A percentile compares a stretch with the other conserved stretches of the same genome.
Evolutionary conservation across 2,797 vertebrate genomes (phyloP).

Genomic region (Serranus cabrilla): DNA sequence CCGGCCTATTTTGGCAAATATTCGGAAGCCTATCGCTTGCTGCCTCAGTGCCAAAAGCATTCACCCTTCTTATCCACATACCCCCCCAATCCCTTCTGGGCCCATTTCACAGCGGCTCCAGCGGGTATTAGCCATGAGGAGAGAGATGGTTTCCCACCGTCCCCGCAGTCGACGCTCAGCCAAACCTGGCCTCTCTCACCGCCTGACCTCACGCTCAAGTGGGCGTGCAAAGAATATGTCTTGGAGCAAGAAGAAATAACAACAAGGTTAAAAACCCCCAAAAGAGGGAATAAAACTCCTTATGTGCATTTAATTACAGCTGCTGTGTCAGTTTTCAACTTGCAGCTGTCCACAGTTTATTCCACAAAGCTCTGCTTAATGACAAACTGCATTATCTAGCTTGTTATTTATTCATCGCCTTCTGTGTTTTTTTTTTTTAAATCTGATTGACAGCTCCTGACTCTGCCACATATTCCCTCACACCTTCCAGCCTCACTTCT

Average conservation of each 20-base stretch:
- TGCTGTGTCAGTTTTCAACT: slow-evolving; percentile 47
- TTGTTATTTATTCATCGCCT: slow-evolving; percentile 33
- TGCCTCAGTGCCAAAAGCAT: slow-evolving; percentile 58
- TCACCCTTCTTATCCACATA: slow-evolving; percentile 51
- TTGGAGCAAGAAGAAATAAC: slow-evolving; percentile 64
- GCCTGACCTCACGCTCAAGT: slow-evolving; percentile 78
- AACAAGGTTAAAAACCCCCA: slow-evolving; percentile 46
- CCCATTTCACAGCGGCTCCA: slow-evolving; percentile 71
- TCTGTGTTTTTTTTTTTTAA: slow-evolving; percentile 28
- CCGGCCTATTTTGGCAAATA: slow-evolving; percentile 70
- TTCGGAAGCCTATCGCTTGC: slow-evolving; percentile 67
- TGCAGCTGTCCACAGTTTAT: slow-evolving; percentile 48
- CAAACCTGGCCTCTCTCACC: slow-evolving; percentile 67
- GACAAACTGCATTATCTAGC: slow-evolving; percentile 45
- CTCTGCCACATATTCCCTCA: slow-evolving; percentile 16
- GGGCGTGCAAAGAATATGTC: slow-evolving; percentile 74
- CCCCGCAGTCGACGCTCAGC: slow-evolving; percentile 53
- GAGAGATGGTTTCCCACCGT: slow-evolving; percentile 67
- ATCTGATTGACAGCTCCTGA: slow-evolving; percentile 45
- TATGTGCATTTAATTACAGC: slow-evolving; percentile 67
- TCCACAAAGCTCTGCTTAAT: slow-evolving; percentile 51
- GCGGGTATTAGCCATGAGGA: slow-evolving; percentile 66
- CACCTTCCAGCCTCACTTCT: slow-evolving; percentile 27
- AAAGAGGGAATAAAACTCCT: slow-evolving; percentile 44
- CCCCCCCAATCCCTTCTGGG: slow-evolving; percentile 44